Conservation (phyloP, 2,797 vertebrate species). For the Melanotaenia trifasciata region DNA sequence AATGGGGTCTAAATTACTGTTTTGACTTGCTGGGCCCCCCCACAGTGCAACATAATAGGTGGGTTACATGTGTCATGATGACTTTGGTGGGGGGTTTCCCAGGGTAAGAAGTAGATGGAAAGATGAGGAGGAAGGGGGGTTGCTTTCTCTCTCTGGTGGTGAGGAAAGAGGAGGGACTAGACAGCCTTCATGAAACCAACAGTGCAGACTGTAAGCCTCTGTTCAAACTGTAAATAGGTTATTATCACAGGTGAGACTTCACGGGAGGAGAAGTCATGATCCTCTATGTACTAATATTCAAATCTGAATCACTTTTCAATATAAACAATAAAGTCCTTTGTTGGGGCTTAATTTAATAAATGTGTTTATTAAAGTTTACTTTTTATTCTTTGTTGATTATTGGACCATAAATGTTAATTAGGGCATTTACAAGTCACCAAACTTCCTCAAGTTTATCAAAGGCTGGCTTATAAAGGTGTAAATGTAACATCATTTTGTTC, state of each 20-base stretch:
- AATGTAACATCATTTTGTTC: not conserved
- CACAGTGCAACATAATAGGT: constrained; percentile 63
- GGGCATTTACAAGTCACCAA: not conserved
- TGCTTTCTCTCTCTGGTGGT: constrained; percentile 21
- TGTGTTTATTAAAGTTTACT: not conserved
- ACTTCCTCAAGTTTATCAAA: not conserved
- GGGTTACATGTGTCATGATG: constrained; percentile 62
- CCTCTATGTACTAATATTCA: not conserved
- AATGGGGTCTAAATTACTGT: constrained; percentile 67
- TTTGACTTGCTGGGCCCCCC: constrained; percentile 61
- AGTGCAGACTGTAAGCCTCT: constrained; percentile 7
- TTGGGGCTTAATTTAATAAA: not conserved
- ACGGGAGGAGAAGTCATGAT: not conserved
- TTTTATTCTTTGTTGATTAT: not conserved
- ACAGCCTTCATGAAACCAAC: constrained; percentile 26
- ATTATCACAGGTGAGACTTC: not conserved
- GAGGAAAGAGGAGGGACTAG: constrained; percentile 27
- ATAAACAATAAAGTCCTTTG: not conserved
- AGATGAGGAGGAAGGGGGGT: constrained; percentile 58
- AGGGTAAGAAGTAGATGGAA: constrained; percentile 53
- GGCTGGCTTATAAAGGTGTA: not conserved
- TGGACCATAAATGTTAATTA: not conserved
- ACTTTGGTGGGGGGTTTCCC: constrained; percentile 70
- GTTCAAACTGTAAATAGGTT: constrained; percentile 14
- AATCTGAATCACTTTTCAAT: not conserved